phyloP scores from a whole-genome alignment of 1,140 invertebrate genomes.

The Neoseiulus cucumeris region DNA sequence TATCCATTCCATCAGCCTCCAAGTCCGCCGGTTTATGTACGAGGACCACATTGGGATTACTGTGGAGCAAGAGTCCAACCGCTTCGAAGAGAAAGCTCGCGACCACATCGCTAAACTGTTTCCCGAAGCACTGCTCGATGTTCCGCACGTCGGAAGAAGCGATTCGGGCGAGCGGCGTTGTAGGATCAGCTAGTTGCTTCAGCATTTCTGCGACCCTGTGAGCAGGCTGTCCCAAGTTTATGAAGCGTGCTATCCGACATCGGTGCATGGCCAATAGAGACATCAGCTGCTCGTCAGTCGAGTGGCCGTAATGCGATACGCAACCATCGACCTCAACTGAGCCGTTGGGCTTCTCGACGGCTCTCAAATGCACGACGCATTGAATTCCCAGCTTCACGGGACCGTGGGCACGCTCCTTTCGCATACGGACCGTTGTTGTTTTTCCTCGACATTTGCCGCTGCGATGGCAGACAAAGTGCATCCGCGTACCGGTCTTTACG shows the following conservation, averaged over 20 bases:
- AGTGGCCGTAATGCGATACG: neutral
- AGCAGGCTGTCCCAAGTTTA: neutral
- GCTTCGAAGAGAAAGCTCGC: neutral
- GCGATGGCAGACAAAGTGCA: conserved; percentile 4
- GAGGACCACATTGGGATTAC: neutral
- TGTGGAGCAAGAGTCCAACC: neutral
- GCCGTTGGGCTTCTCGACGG: neutral
- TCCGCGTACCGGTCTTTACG: neutral
- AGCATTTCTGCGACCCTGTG: conserved; percentile 1
- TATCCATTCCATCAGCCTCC: neutral
- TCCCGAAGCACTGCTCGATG: conserved; percentile 3
- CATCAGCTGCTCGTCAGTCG: neutral
- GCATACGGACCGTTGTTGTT: neutral
- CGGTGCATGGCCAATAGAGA: neutral
- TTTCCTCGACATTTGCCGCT: conserved; percentile 8
- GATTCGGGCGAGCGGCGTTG: neutral
- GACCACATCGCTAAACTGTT: neutral
- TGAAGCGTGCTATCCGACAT: conserved; percentile 4
- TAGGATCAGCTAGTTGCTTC: neutral
- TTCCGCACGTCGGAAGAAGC: neutral
- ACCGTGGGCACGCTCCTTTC: neutral
- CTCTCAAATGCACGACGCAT: conserved; percentile 2
- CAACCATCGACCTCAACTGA: conserved; percentile 1
- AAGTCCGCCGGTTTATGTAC: neutral
- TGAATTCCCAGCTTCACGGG: conserved; percentile 1